Conservation (phyloP, 92 coral and sea anemone species). For the Zoanthus solanderi region DNA sequence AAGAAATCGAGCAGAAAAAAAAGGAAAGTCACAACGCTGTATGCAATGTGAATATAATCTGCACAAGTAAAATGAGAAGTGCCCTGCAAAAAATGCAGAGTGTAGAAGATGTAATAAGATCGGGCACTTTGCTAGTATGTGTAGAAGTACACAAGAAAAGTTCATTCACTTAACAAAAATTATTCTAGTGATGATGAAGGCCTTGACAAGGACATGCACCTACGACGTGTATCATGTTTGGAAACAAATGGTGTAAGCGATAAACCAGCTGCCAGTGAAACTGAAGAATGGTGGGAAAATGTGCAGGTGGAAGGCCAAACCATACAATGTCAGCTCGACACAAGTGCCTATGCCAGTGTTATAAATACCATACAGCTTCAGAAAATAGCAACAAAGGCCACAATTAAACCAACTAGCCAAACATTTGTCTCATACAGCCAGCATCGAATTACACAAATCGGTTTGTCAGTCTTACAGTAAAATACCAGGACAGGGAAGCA, state of each 20-base stretch:
- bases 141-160: constrained; percentile 28
- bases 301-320: constrained; percentile 51
- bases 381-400: constrained; percentile 57
- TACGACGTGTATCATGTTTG: constrained; percentile 7
- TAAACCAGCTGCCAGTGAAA: background rate
- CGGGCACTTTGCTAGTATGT: constrained; percentile 63
- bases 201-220: constrained; percentile 41
- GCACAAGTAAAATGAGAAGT: constrained; percentile 33
- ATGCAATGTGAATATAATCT: too few relatives aligned
- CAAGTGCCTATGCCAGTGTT: constrained; percentile 64
- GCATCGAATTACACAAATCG: constrained; percentile 63
- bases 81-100: constrained; percentile 54
- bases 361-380: constrained; percentile 55
- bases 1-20: too few relatives aligned
- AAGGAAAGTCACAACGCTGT: background rate
- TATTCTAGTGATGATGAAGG: constrained; percentile 39
- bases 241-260: constrained; percentile 10
- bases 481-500: constrained; percentile 40
- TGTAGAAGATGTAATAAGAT: constrained; percentile 49
- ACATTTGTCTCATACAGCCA: constrained; percentile 63
- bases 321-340: constrained; percentile 55
- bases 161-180: constrained; percentile 7
- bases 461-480: constrained; percentile 45
- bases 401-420: constrained; percentile 66
- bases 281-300: constrained; percentile 60